Percentiles rank a stretch among this genome's conserved stretches.
Conservation (phyloP, 2,888 invertebrate species). For the Ennomos fuscantarius region DNA sequence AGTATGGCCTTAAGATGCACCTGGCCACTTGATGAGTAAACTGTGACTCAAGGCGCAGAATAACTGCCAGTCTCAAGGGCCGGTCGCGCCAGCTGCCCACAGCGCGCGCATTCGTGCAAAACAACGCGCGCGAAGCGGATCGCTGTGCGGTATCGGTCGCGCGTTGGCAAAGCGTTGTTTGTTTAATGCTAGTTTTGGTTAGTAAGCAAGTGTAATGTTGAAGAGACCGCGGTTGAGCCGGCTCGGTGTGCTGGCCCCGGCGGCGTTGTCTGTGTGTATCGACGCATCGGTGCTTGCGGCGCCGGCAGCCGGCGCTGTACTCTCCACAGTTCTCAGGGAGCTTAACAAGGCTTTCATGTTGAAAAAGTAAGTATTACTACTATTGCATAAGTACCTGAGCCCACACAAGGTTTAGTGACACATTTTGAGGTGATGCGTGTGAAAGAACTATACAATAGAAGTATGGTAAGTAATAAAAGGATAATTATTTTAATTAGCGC, state of each 20-base stretch:
- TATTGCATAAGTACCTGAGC: background rate
- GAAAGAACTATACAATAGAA: no score
- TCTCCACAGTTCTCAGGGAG: conserved; percentile 78
- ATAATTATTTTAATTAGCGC: no score
- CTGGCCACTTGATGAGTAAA: background rate
- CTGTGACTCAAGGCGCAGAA: conserved; percentile 5
- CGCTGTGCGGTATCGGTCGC: conserved; percentile 76
- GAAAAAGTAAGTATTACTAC: conserved; percentile 68
- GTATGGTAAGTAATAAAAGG: no score
- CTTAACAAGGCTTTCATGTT: conserved; percentile 81
- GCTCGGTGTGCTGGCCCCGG: conserved; percentile 77
- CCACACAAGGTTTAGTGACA: no score
- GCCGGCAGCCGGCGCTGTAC: conserved; percentile 78
- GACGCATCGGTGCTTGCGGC: conserved; percentile 79
- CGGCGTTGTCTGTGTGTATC: conserved; percentile 76
- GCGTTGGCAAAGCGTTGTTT: conserved; percentile 41
- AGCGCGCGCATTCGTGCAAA: conserved; percentile 61
- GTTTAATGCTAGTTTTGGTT: background rate
- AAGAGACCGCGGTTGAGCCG: conserved; percentile 65
- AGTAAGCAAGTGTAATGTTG: conserved; percentile 54
- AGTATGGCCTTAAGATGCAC: no score
- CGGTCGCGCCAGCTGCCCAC: conserved; percentile 25
- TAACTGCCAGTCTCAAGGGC: conserved; percentile 20
- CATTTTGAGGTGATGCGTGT: no score
- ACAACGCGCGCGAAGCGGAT: conserved; percentile 77